Percentiles rank a stretch among this genome's conserved stretches.
Conservation (phyloP, 2,113 vertebrate genomes). For the Indicator indicator region DNA sequence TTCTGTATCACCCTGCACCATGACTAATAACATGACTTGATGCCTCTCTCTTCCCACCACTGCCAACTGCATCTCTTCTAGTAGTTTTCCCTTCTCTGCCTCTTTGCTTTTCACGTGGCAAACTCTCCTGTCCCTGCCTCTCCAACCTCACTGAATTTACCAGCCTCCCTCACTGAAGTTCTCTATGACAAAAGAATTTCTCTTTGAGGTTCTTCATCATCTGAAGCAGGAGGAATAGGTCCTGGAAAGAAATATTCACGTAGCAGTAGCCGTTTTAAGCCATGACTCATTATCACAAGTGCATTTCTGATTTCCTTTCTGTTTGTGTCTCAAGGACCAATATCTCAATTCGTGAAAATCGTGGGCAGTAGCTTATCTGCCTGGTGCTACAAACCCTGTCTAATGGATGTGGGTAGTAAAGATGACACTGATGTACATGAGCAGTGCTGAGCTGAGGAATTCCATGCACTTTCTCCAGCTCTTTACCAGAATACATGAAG, state of each 20-base stretch:
- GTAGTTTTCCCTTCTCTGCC: background rate
- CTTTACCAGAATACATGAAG: background rate
- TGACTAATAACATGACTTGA: background rate
- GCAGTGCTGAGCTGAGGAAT: background rate
- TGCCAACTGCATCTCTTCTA: background rate
- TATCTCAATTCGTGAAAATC: conserved; percentile 17
- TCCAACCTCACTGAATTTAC: background rate
- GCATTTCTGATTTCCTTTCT: background rate
- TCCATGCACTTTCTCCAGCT: background rate
- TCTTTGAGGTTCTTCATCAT: background rate
- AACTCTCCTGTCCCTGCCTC: background rate
- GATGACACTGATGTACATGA: conserved; percentile 2
- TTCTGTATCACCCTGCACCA: background rate
- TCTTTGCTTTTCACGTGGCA: background rate
- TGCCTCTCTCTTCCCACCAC: background rate
- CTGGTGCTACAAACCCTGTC: background rate
- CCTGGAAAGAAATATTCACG: background rate
- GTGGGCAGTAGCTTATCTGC: background rate
- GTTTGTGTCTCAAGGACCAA: conserved; percentile 2
- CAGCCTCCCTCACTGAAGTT: background rate
- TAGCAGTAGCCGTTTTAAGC: background rate
- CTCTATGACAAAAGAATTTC: background rate
- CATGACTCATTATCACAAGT: background rate
- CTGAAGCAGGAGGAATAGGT: background rate
- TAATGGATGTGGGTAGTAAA: background rate